Evolutionary conservation across 2,113 vertebrate species (phyloP).

Genomic region (Anthoscopus minutus): DNA sequence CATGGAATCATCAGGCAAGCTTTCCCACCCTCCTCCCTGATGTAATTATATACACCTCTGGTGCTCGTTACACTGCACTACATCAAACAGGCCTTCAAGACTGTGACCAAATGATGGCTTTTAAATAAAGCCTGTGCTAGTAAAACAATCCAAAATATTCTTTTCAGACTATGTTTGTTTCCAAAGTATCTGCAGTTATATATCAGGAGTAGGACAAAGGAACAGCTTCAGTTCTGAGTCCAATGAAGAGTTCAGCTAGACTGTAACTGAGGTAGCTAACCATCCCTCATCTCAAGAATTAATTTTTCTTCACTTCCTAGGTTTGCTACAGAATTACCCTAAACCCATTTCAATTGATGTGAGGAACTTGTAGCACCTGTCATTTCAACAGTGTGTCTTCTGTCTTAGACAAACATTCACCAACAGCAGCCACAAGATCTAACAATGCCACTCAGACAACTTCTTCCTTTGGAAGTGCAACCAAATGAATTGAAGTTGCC

Average conservation of each 20-base stretch:
- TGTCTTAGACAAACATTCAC: neutral
- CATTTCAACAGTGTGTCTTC: neutral
- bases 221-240: neutral
- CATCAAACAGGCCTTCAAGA: neutral
- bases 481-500: neutral
- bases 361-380: neutral
- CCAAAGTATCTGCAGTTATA: neutral
- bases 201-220: neutral
- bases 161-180: neutral
- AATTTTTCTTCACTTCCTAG: neutral
- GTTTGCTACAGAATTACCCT: neutral
- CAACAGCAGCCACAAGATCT: neutral
- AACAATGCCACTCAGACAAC: neutral
- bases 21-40: constrained; percentile 23
- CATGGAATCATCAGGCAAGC: neutral
- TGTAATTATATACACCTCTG: constrained; percentile 26
- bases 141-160: neutral
- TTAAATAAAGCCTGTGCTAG: neutral
- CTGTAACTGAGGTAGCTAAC: neutral
- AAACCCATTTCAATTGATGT: neutral
- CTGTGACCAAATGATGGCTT: neutral
- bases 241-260: neutral
- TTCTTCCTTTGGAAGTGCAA: neutral
- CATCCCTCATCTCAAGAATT: neutral
- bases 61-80: neutral